Evolutionary conservation across 2,113 vertebrate species (phyloP).

Genomic region (Chiloscyllium plagiosum): DNA sequence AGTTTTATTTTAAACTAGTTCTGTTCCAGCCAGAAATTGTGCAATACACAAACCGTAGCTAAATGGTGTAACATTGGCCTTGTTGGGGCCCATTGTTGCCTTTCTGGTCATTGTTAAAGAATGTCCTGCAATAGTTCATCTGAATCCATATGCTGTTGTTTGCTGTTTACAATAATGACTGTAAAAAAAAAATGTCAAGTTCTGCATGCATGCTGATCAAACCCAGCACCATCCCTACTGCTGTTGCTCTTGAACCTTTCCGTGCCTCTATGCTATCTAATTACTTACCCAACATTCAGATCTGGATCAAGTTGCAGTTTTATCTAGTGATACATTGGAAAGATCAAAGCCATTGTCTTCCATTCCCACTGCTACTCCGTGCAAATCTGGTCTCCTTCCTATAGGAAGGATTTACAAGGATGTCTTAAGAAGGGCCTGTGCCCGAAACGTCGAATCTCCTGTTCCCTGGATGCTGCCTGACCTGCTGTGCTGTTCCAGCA

Average conservation of each 20-base stretch:
- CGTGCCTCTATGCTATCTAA: not conserved
- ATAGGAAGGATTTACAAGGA: no score
- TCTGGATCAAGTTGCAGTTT: not conserved
- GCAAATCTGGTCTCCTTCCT: no score
- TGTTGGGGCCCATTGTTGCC: not conserved
- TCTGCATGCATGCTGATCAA: not conserved
- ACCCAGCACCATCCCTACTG: not conserved
- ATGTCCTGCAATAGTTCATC: not conserved
- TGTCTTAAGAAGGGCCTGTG: no score
- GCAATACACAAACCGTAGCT: not conserved
- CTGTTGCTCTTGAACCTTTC: not conserved
- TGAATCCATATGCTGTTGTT: not conserved
- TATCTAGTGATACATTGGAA: not conserved
- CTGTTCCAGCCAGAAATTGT: not conserved
- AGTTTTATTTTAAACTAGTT: not conserved
- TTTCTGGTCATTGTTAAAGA: not conserved
- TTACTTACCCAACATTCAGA: not conserved
- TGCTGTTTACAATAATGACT: no score
- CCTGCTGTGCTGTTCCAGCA: no score
- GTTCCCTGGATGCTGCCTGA: no score
- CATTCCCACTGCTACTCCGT: not conserved
- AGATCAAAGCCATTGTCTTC: not conserved
- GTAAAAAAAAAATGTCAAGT: not conserved
- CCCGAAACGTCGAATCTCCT: no score
- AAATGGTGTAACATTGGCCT: not conserved